These are phyloP conservation scores for Drosophila diplacantha DNA, from an alignment of 2,888 invertebrate genomes.

Conservation along the genomic window DNA sequence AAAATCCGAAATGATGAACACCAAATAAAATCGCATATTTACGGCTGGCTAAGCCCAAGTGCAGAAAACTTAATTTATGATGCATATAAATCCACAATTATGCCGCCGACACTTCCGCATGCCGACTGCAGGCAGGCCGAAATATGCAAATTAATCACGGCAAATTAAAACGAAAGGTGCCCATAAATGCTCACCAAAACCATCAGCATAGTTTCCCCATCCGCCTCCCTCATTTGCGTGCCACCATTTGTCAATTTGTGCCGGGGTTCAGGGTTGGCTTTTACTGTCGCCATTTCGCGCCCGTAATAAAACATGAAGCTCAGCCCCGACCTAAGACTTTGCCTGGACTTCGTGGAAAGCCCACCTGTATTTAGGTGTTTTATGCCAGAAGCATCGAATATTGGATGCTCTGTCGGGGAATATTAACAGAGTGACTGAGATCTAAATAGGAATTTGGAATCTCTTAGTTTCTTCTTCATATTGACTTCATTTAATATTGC, in stretches of 20 bases:
- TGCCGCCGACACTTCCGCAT: constrained; percentile 55
- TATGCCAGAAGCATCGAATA: background rate
- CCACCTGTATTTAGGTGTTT: background rate
- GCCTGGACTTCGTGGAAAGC: background rate
- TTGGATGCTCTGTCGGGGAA: background rate
- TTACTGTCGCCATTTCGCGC: constrained; percentile 49
- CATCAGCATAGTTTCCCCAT: constrained; percentile 3
- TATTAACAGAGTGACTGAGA: no score
- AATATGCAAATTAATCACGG: constrained; percentile 60
- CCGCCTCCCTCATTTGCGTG: constrained; percentile 1
- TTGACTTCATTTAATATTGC: background rate
- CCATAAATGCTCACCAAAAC: constrained; percentile 29
- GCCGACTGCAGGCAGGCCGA: constrained; percentile 47
- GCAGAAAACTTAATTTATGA: constrained; percentile 60
- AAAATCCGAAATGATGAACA: constrained; percentile 53
- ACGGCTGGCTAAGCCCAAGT: constrained; percentile 49
- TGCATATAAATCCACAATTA: constrained; percentile 59
- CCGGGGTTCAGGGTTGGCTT: constrained; percentile 37
- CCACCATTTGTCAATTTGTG: constrained; percentile 59
- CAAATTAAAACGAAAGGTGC: constrained; percentile 44
- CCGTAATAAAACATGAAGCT: constrained; percentile 28
- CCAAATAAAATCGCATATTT: constrained; percentile 66
- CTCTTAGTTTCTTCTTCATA: background rate
- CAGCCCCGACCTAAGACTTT: constrained; percentile 3
- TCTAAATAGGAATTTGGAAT: background rate